Conservation (phyloP, 2,113 vertebrate genomes). For the Dipodomys spectabilis region DNA sequence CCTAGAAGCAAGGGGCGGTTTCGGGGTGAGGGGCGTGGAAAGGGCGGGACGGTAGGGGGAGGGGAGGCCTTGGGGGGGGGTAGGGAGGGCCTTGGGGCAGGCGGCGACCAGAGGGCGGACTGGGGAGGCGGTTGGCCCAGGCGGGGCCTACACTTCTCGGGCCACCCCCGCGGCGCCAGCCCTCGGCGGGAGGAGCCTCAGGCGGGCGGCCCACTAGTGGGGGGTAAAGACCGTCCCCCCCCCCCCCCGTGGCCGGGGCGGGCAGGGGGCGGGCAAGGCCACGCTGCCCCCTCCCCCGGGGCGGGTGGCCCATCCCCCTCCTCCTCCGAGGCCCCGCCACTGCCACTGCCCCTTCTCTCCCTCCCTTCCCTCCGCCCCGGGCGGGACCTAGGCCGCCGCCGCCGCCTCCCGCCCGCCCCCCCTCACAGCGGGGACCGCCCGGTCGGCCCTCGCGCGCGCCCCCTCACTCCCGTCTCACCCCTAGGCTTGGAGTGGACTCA, state of each 20-base stretch:
- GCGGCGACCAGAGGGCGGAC: constrained; percentile 62
- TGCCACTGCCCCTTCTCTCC: constrained; percentile 76
- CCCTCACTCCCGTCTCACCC: constrained; percentile 73
- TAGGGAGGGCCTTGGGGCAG: constrained; percentile 70
- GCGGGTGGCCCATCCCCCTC: constrained; percentile 81
- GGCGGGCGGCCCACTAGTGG: constrained; percentile 60
- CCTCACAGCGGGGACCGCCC: constrained; percentile 80
- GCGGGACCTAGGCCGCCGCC: constrained; percentile 80
- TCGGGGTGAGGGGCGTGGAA: constrained; percentile 78
- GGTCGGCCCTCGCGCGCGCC: constrained; percentile 80
- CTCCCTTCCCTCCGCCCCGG: constrained; percentile 80
- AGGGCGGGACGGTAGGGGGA: constrained; percentile 67
- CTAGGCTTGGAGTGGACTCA: constrained; percentile 74
- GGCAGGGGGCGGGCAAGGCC: constrained; percentile 80
- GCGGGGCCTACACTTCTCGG: constrained; percentile 70
- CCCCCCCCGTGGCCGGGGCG: constrained; percentile 71
- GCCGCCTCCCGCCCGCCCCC: constrained; percentile 79
- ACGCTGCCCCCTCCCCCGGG: constrained; percentile 79
- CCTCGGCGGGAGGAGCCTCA: constrained; percentile 76
- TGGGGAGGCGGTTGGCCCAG: constrained; percentile 69
- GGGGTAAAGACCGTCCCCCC: constrained; percentile 73
- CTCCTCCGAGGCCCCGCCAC: constrained; percentile 75
- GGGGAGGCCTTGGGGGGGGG: constrained; percentile 32
- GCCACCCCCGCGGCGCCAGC: constrained; percentile 76
- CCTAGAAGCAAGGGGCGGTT: constrained; percentile 71